Conservation (phyloP, 2,888 invertebrate genomes). For the Ecdyonurus torrentis region DNA sequence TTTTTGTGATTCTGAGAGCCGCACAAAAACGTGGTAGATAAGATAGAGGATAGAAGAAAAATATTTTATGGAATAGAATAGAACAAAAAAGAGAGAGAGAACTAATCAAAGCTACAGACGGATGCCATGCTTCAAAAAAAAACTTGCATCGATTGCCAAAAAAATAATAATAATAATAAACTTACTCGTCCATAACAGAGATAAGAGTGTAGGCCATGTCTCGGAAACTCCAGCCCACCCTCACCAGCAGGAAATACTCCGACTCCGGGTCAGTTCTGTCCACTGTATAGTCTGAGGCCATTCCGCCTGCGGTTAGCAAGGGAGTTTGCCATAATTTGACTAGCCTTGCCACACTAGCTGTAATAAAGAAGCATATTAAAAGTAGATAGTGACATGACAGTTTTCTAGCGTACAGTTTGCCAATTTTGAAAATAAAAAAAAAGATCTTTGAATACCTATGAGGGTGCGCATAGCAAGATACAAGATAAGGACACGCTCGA, state of each 20-base stretch:
- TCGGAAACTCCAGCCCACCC: constrained; percentile 54
- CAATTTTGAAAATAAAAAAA: background rate
- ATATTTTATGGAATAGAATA: too few relatives aligned
- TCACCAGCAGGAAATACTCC: constrained; percentile 63
- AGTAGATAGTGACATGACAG: background rate
- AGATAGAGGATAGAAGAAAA: too few relatives aligned
- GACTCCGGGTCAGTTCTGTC: constrained; percentile 49
- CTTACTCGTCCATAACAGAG: constrained; percentile 49
- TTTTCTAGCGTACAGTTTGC: background rate
- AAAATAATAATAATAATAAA: too few relatives aligned
- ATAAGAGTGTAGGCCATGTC: constrained; percentile 55
- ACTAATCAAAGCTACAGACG: too few relatives aligned
- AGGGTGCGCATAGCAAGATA: too few relatives aligned
- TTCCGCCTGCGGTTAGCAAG: constrained; percentile 62
- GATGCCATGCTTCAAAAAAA: too few relatives aligned
- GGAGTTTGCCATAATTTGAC: constrained; percentile 55
- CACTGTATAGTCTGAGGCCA: constrained; percentile 58
- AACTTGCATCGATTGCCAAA: too few relatives aligned
- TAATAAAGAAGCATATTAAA: constrained; percentile 19
- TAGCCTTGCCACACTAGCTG: constrained; percentile 66
- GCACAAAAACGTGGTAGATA: too few relatives aligned
- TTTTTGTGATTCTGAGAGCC: too few relatives aligned
- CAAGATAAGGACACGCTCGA: too few relatives aligned
- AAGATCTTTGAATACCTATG: too few relatives aligned
- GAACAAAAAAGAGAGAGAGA: too few relatives aligned